phyloP scores from a whole-genome alignment of 2,797 vertebrate genomes.

The Myotis vivesi region DNA sequence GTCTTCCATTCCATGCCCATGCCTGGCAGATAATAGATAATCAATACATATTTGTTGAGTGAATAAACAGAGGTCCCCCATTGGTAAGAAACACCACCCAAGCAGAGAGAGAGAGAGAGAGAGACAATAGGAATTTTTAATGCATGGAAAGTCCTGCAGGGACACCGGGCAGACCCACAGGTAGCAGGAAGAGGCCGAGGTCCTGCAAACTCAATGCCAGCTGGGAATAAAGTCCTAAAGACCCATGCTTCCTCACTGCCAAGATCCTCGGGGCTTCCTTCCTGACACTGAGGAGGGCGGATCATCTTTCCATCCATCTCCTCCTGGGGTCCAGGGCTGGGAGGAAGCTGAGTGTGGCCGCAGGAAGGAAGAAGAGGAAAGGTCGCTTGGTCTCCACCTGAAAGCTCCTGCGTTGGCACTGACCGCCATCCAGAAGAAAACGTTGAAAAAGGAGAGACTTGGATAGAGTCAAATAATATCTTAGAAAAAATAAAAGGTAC shows the following conservation, averaged over 20 bases:
- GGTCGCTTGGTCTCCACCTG: constrained; percentile 55
- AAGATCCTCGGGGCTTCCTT: constrained; percentile 39
- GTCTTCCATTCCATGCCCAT: not conserved
- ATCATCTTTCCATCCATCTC: constrained; percentile 10
- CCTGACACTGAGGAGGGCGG: constrained; percentile 48
- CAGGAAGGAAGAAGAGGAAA: constrained; percentile 56
- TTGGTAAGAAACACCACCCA: constrained; percentile 79
- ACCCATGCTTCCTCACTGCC: constrained; percentile 67
- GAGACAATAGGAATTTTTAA: constrained; percentile 87
- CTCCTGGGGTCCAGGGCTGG: constrained; percentile 36
- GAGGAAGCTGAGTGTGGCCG: constrained; percentile 4
- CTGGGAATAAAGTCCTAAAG: constrained; percentile 55
- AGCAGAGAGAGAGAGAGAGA: constrained; percentile 76
- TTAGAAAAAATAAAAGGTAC: constrained; percentile 81
- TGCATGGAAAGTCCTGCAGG: constrained; percentile 82
- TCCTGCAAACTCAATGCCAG: constrained; percentile 44
- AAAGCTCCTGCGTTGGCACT: constrained; percentile 59
- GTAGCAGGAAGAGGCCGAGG: constrained; percentile 70
- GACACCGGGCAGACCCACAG: constrained; percentile 73
- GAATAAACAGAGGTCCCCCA: not conserved
- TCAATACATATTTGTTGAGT: not conserved
- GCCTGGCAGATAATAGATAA: not conserved
- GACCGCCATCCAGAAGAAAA: constrained; percentile 83
- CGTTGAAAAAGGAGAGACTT: constrained; percentile 82
- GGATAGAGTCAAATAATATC: constrained; percentile 81